A percentile compares a stretch with the other conserved stretches of the same genome.
Evolutionary conservation across 2,113 vertebrate genomes (phyloP).

Genomic region (Tragelaphus strepsiceros): DNA sequence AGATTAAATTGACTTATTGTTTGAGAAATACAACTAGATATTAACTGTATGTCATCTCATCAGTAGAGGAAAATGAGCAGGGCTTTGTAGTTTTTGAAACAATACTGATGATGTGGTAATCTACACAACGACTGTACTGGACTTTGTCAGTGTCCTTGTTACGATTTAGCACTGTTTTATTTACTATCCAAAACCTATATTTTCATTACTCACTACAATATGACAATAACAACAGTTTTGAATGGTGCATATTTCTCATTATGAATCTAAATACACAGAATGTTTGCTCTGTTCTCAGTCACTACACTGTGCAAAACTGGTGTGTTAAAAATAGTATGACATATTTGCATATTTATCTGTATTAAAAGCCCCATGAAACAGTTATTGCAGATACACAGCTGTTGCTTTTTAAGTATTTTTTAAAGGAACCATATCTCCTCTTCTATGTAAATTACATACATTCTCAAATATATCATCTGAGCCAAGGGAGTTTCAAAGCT

Average conservation of each 20-base stretch:
- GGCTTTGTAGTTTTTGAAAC: not conserved
- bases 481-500: conserved; percentile 2
- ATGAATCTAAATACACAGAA: conserved; percentile 50
- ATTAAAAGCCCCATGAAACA: conserved; percentile 48
- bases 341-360: conserved; percentile 61
- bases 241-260: conserved; percentile 55
- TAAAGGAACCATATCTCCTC: conserved; percentile 18
- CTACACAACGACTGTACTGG: not conserved
- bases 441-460: conserved; percentile 42
- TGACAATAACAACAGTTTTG: conserved; percentile 58
- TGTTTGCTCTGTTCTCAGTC: conserved; percentile 59
- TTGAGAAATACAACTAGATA: not conserved
- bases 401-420: conserved; percentile 53
- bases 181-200: conserved; percentile 31
- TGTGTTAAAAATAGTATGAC: conserved; percentile 48
- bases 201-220: conserved; percentile 26
- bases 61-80: not conserved
- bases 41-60: not conserved
- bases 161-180: conserved; percentile 35
- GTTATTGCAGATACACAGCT: conserved; percentile 49
- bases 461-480: conserved; percentile 40
- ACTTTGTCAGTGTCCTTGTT: not conserved
- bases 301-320: conserved; percentile 20
- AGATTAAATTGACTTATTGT: not conserved
- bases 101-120: not conserved